phyloP scores from a whole-genome alignment of 2,797 vertebrate species.

The Acrossocheilus wenchowensis region DNA sequence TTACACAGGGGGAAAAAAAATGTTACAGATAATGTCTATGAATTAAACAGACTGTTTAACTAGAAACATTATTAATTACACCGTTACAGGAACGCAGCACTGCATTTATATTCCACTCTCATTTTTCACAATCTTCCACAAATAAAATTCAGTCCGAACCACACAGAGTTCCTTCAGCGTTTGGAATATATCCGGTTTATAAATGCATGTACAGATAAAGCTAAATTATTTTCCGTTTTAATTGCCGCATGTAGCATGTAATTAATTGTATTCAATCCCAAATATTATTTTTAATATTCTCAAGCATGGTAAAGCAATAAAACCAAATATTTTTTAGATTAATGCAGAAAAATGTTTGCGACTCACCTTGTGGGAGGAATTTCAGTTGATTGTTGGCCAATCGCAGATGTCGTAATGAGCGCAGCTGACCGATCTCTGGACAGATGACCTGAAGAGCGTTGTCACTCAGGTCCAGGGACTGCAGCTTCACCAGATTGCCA shows the following conservation, averaged over 20 bases:
- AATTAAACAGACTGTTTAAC: not conserved
- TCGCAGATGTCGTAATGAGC: slow-evolving; percentile 90
- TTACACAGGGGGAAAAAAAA: not conserved
- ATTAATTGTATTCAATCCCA: not conserved
- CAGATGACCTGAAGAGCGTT: slow-evolving; percentile 94
- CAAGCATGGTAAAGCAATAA: not conserved
- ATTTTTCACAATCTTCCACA: not conserved
- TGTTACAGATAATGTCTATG: not conserved
- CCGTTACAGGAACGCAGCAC: not conserved
- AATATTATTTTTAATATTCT: not conserved
- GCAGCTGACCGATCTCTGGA: slow-evolving; percentile 93
- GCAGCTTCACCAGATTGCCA: slow-evolving; percentile 90
- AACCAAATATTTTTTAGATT: not conserved
- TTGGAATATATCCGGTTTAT: not conserved
- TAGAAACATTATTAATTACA: not conserved
- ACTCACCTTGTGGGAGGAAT: slow-evolving; percentile 89
- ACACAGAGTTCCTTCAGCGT: not conserved
- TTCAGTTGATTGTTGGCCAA: slow-evolving; percentile 93
- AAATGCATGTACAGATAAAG: not conserved
- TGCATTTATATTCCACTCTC: not conserved
- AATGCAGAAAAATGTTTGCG: slow-evolving; percentile 5
- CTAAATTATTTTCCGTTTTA: not conserved
- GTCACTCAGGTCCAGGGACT: slow-evolving; percentile 94
- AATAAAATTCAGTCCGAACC: not conserved
- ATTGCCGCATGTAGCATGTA: not conserved